These are phyloP conservation scores for Arctocebus calabarensis DNA, from an alignment of 2,797 vertebrate species.

Conservation along the genomic window DNA sequence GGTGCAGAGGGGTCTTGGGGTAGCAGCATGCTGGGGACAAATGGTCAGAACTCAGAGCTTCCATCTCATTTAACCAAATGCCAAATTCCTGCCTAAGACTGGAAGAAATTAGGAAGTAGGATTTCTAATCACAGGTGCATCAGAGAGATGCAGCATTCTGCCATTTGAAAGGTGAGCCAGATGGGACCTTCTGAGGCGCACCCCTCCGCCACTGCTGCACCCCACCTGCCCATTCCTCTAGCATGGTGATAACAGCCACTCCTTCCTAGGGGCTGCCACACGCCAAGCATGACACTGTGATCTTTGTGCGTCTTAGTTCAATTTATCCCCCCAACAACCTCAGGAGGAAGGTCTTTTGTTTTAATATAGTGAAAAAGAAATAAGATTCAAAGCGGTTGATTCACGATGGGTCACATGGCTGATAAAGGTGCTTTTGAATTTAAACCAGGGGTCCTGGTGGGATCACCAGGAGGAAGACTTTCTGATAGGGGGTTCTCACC, in stretches of 20 bases:
- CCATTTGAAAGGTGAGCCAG: neutral
- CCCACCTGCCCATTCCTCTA: too few species aligned
- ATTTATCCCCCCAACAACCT: neutral
- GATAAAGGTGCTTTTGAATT: neutral
- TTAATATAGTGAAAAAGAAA: neutral
- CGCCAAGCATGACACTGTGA: neutral
- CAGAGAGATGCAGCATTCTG: rapidly evolving
- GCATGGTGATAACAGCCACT: neutral
- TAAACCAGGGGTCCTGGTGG: neutral
- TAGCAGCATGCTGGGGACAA: neutral
- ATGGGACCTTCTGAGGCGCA: neutral
- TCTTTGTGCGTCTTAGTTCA: neutral
- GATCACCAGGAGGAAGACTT: neutral
- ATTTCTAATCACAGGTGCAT: neutral
- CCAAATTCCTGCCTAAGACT: neutral
- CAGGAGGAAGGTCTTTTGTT: neutral
- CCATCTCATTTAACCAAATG: rapidly evolving
- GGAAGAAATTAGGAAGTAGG: rapidly evolving
- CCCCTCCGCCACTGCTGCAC: too few species aligned
- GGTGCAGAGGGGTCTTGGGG: neutral
- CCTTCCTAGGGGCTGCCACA: rapidly evolving
- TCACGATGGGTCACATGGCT: neutral
- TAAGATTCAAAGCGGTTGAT: neutral
- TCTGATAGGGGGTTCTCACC: rapidly evolving
- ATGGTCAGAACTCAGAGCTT: rapidly evolving